Evolutionary conservation across 2,113 vertebrate genomes (phyloP).

Genomic region (Silurus glanis): DNA sequence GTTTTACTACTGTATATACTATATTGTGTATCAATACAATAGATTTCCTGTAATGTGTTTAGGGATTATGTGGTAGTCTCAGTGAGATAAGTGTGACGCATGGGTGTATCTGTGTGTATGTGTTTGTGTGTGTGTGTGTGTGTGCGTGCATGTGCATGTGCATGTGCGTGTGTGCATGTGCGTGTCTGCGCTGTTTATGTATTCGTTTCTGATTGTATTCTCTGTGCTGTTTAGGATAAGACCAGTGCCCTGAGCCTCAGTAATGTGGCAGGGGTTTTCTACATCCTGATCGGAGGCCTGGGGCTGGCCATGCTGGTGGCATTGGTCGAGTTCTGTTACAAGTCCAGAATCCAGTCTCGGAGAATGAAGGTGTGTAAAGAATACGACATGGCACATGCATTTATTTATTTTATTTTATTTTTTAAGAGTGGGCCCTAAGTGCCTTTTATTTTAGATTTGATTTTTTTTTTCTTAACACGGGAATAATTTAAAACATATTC

Average conservation of each 20-base stretch:
- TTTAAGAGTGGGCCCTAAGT: not conserved
- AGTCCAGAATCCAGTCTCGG: slow-evolving; percentile 92
- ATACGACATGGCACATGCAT: not conserved
- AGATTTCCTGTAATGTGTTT: slow-evolving; percentile 10
- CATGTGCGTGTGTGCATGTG: not conserved
- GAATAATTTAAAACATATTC: too few species aligned
- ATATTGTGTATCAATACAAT: slow-evolving; percentile 15
- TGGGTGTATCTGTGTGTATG: not conserved
- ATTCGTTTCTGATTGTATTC: slow-evolving; percentile 43
- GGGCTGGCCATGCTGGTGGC: slow-evolving; percentile 98
- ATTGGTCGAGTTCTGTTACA: slow-evolving; percentile 99
- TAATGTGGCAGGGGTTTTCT: slow-evolving; percentile 97
- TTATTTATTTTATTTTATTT: not conserved
- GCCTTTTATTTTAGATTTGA: not conserved
- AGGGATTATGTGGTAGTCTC: not conserved
- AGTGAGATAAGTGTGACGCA: not conserved
- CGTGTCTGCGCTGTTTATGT: slow-evolving; percentile 5
- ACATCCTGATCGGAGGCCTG: slow-evolving; percentile 96
- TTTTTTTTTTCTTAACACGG: not conserved
- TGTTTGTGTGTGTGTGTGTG: not conserved
- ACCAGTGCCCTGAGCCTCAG: slow-evolving; percentile 96
- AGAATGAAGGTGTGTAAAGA: slow-evolving; percentile 88
- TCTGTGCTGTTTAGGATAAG: slow-evolving; percentile 85
- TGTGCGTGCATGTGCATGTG: not conserved
- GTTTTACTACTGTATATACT: not conserved